Percentiles rank a stretch among this genome's conserved stretches.
These are phyloP conservation scores for Heliconius nattereri DNA, from an alignment of 1,140 invertebrate genomes.

Conservation along the genomic window DNA sequence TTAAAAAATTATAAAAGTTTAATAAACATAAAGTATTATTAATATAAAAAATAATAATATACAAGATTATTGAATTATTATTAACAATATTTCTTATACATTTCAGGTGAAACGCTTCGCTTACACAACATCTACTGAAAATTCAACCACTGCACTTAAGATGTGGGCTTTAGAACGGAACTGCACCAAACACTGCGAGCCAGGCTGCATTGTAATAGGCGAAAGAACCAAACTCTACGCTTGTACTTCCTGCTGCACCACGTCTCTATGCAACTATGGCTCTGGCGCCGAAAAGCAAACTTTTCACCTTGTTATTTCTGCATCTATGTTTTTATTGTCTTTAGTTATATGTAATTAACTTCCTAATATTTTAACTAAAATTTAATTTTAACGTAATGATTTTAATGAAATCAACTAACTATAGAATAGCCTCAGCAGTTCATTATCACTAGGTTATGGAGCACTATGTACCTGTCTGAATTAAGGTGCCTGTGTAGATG, in stretches of 20 bases:
- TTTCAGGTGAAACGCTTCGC: constrained; percentile 90
- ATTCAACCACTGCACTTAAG: constrained; percentile 87
- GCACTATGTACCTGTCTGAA: constrained; percentile 15
- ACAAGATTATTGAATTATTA: not conserved
- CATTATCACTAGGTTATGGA: constrained; percentile 25
- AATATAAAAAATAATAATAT: too few species aligned
- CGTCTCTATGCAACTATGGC: constrained; percentile 89
- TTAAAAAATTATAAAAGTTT: not conserved
- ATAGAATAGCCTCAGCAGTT: not conserved
- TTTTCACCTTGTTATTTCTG: constrained; percentile 16
- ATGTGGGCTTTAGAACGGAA: constrained; percentile 92
- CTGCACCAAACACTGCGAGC: constrained; percentile 90
- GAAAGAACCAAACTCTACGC: constrained; percentile 92
- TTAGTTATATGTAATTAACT: constrained; percentile 17
- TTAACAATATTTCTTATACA: not conserved
- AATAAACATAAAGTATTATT: not conserved
- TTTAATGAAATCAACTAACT: constrained; percentile 13
- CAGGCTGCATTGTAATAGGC: constrained; percentile 92
- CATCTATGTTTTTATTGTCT: constrained; percentile 2
- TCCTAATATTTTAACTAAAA: not conserved
- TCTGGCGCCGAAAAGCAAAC: constrained; percentile 68
- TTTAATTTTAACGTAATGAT: constrained; percentile 4
- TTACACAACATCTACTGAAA: constrained; percentile 90
- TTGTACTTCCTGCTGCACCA: constrained; percentile 90
- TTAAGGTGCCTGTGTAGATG: constrained; percentile 22